Conservation (phyloP, 2,888 invertebrate genomes). For the Sarcophaga variegata region DNA sequence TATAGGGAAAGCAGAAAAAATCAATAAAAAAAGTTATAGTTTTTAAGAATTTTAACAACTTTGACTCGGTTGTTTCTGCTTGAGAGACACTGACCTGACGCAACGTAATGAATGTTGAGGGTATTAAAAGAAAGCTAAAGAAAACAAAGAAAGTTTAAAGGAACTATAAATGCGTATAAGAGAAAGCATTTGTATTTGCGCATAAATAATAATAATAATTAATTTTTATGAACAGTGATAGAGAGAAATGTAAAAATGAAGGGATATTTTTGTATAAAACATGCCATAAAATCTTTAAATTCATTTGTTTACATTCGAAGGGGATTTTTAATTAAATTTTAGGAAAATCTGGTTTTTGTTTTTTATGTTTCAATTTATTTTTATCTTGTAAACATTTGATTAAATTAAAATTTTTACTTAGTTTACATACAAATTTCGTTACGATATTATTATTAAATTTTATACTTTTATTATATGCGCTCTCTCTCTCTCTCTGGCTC, state of each 20-base stretch:
- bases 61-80: background rate
- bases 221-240: background rate
- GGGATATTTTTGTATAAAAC: too few relatives aligned
- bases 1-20: conserved; percentile 59
- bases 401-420: conserved; percentile 30
- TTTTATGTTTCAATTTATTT: background rate
- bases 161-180: conserved; percentile 27
- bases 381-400: conserved; percentile 42
- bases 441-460: conserved; percentile 54
- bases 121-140: conserved; percentile 26
- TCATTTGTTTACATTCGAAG: background rate
- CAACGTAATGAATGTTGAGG: conserved; percentile 60
- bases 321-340: background rate
- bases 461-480: background rate
- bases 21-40: conserved; percentile 67
- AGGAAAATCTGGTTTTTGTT: background rate
- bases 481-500: too few relatives aligned
- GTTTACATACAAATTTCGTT: too few relatives aligned
- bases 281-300: background rate
- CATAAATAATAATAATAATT: conserved; percentile 6
- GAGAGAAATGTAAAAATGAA: background rate
- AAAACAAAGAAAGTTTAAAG: conserved; percentile 59
- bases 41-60: conserved; percentile 57
- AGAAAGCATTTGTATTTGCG: conserved; percentile 7
- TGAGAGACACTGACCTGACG: conserved; percentile 69